phyloP scores from a whole-genome alignment of 2,888 invertebrate species.

The Anarsia innoxiella region DNA sequence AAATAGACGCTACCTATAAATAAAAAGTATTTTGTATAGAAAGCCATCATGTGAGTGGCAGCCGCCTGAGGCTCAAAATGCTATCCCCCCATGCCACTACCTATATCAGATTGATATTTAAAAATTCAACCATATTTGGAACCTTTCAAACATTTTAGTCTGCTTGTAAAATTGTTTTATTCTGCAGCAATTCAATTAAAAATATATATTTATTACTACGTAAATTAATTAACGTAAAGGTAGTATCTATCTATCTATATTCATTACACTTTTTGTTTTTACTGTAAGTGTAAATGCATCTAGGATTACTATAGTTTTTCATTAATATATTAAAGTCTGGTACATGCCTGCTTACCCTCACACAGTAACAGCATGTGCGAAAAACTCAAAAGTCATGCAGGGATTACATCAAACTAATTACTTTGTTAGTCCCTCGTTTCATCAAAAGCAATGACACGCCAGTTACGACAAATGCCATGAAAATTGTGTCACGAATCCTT shows the following conservation, averaged over 20 bases:
- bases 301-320: too few relatives aligned
- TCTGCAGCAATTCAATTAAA: too few relatives aligned
- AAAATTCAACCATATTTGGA: slow-evolving; percentile 3
- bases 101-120: slow-evolving; percentile 16
- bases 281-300: too few relatives aligned
- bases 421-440: slow-evolving; percentile 4
- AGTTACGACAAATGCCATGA: slow-evolving; percentile 23
- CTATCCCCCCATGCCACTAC: slow-evolving; percentile 8
- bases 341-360: too few relatives aligned
- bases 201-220: too few relatives aligned
- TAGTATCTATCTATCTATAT: too few relatives aligned
- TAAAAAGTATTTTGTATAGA: slow-evolving; percentile 34
- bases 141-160: too few relatives aligned
- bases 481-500: slow-evolving; percentile 21
- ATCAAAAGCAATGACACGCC: slow-evolving; percentile 26
- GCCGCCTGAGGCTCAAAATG: slow-evolving; percentile 24
- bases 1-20: slow-evolving; percentile 33
- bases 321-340: too few relatives aligned
- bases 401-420: slow-evolving; percentile 2
- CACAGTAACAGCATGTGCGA: too few relatives aligned
- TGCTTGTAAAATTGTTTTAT: too few relatives aligned
- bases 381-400: slow-evolving; percentile 3
- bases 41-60: slow-evolving; percentile 39
- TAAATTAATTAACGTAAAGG: too few relatives aligned
- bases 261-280: too few relatives aligned